Conservation (phyloP, 2,113 vertebrate genomes). For the Diphyllodes magnificus region DNA sequence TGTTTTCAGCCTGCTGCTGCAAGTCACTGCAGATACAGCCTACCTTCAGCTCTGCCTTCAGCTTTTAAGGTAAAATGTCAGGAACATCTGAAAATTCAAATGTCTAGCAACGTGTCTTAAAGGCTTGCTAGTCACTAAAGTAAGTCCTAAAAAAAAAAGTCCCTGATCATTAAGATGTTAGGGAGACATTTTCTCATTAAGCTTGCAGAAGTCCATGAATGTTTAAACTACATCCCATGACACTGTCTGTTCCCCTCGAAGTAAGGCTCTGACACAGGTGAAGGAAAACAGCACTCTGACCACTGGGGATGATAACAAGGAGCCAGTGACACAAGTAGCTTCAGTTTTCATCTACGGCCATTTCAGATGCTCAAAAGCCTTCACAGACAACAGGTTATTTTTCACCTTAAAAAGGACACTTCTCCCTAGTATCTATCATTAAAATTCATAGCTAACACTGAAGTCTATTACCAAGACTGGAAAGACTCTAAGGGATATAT, state of each 20-base stretch:
- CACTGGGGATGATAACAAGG: background rate
- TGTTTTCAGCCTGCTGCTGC: background rate
- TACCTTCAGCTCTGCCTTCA: background rate
- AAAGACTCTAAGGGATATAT: background rate
- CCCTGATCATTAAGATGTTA: background rate
- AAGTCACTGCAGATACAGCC: background rate
- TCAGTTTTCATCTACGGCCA: background rate
- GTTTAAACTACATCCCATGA: background rate
- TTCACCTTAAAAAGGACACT: background rate
- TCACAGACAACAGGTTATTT: background rate
- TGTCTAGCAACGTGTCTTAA: background rate
- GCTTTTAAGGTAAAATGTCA: background rate
- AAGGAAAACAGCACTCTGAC: background rate
- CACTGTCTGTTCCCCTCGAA: accelerated
- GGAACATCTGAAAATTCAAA: background rate
- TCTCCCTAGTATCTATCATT: background rate
- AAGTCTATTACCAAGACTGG: background rate
- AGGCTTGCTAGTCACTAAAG: background rate
- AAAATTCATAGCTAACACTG: background rate
- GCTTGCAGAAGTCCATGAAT: background rate
- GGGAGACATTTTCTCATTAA: background rate
- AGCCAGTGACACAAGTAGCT: background rate
- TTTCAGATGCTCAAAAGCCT: background rate
- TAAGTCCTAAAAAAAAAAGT: background rate
- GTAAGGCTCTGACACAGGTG: background rate